These are phyloP conservation scores for Bovichtus variegatus DNA, from an alignment of 2,797 vertebrate species.

Conservation along the genomic window DNA sequence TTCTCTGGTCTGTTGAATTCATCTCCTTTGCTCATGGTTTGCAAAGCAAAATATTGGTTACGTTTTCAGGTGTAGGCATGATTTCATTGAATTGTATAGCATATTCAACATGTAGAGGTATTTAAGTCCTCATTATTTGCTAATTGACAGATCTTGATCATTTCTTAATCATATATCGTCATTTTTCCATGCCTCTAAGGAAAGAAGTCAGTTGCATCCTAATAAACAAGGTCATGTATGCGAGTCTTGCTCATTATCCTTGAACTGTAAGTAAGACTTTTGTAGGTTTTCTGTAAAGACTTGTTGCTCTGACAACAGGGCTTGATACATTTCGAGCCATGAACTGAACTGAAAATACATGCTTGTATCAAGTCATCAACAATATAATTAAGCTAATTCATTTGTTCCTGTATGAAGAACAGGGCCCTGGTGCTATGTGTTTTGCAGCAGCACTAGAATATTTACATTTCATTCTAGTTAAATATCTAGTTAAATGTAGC, in stretches of 20 bases:
- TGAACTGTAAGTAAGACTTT: not conserved
- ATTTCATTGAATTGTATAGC: not conserved
- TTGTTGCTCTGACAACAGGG: not conserved
- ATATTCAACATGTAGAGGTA: not conserved
- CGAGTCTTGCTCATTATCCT: not conserved
- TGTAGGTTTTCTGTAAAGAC: not conserved
- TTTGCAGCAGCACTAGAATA: not conserved
- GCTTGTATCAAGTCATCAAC: not conserved
- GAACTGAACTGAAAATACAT: not conserved
- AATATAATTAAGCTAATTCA: not conserved
- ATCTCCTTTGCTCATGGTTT: not conserved
- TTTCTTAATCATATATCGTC: not conserved
- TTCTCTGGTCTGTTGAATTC: not conserved
- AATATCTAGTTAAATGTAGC: not conserved
- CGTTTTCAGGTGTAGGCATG: not conserved
- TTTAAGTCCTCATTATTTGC: not conserved
- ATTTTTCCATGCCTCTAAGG: not conserved
- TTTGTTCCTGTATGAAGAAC: not conserved
- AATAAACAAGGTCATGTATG: not conserved
- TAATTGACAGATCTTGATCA: not conserved
- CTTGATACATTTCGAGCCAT: not conserved
- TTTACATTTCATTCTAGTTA: not conserved
- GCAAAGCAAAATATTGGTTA: not conserved
- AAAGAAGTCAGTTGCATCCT: not conserved
- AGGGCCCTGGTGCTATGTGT: not conserved